A percentile compares a stretch with the other conserved stretches of the same genome.
Conservation (phyloP, 1,140 invertebrate species). For the Proales similis region DNA sequence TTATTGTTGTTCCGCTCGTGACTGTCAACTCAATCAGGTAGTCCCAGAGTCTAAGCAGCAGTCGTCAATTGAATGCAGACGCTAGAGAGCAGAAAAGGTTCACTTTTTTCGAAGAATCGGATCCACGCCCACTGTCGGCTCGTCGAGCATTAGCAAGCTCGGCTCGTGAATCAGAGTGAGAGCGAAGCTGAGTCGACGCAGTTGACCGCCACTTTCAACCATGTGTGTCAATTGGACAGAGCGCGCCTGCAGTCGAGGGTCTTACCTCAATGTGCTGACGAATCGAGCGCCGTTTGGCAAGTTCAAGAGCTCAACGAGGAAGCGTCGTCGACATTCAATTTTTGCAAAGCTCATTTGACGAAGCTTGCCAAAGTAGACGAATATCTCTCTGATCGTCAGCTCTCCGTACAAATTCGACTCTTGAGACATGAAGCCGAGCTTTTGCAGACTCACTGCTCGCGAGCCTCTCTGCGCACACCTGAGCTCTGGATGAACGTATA, state of each 20-base stretch:
- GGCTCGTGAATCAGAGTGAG: constrained; percentile 84
- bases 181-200: constrained; percentile 80
- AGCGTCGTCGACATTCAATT: constrained; percentile 79
- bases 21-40: constrained; percentile 72
- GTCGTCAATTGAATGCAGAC: neutral
- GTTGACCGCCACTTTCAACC: constrained; percentile 75
- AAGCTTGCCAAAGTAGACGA: constrained; percentile 90
- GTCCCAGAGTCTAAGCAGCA: constrained; percentile 72
- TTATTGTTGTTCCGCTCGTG: constrained; percentile 71
- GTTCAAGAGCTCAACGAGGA: constrained; percentile 69
- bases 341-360: constrained; percentile 72
- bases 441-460: constrained; percentile 48
- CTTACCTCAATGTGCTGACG: constrained; percentile 76
- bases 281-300: constrained; percentile 42
- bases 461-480: constrained; percentile 41
- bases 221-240: neutral
- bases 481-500: constrained; percentile 45
- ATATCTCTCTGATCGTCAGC: constrained; percentile 85
- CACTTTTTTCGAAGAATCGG: constrained; percentile 76
- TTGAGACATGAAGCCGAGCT: constrained; percentile 55
- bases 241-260: neutral
- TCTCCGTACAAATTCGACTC: constrained; percentile 67
- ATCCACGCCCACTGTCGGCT: constrained; percentile 92
- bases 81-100: constrained; percentile 41
- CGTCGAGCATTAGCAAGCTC: constrained; percentile 83